Percentiles rank a stretch among this genome's conserved stretches.
These are phyloP conservation scores for Drosophila subquinaria DNA, from an alignment of 2,888 invertebrate species.

Conservation along the genomic window DNA sequence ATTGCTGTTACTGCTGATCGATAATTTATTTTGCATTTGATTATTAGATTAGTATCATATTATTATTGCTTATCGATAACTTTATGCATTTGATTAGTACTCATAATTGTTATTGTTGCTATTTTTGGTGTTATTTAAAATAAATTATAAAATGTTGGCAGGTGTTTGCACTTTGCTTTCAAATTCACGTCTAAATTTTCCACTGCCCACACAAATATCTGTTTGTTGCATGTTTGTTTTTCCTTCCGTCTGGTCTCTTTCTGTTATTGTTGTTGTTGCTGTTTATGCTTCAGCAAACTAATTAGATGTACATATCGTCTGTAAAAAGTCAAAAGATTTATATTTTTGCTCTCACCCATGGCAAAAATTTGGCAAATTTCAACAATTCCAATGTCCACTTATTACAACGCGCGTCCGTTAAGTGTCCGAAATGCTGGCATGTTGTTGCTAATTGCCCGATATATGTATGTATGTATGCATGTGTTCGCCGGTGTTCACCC, in stretches of 20 bases:
- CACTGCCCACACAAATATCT: conserved; percentile 72
- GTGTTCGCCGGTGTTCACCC: conserved; percentile 49
- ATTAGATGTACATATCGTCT: conserved; percentile 50
- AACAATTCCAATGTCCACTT: conserved; percentile 72
- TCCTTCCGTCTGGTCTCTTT: conserved; percentile 48
- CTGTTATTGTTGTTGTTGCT: conserved; percentile 20
- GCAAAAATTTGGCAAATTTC: conserved; percentile 64
- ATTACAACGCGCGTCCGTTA: conserved; percentile 65
- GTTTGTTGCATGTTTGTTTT: conserved; percentile 48
- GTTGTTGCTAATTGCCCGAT: conserved; percentile 77
- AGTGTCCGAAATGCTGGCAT: conserved; percentile 66
- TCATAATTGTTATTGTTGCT: conserved; percentile 2
- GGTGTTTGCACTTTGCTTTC: conserved; percentile 52
- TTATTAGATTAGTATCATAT: neutral
- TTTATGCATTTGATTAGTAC: neutral
- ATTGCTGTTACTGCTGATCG: conserved; percentile 6
- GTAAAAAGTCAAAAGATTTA: conserved; percentile 32
- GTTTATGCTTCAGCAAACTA: conserved; percentile 37
- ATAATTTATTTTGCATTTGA: neutral
- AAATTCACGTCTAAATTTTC: conserved; percentile 62
- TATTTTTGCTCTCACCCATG: conserved; percentile 22
- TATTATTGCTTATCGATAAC: conserved; percentile 1
- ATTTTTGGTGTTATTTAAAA: conserved; percentile 14
- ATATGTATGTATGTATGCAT: conserved; percentile 51
- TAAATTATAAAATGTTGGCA: conserved; percentile 41